A percentile compares a stretch with the other conserved stretches of the same genome.
Conservation (phyloP, 2,888 invertebrate genomes). For the Cephus spinipes region DNA sequence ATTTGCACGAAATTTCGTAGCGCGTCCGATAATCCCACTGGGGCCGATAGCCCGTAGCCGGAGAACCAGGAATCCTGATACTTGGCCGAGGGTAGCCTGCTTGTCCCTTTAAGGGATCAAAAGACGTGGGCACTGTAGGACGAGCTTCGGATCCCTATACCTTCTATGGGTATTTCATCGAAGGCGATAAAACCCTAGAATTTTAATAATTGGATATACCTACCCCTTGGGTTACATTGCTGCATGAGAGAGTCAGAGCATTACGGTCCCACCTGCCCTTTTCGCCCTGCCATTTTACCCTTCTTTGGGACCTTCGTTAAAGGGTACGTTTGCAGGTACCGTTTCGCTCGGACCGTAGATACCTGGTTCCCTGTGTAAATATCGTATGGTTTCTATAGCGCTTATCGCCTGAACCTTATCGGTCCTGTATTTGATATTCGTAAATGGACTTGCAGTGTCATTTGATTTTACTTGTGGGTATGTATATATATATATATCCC, state of each 20-base stretch:
- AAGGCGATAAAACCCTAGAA: slow-evolving; percentile 64
- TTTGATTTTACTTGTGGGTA: background rate
- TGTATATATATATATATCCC: no score
- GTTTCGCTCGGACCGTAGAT: background rate
- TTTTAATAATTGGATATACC: slow-evolving; percentile 64
- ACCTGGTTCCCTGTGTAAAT: background rate
- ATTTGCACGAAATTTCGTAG: background rate
- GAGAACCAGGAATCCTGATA: background rate
- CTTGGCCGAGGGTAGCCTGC: background rate
- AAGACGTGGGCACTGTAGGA: background rate
- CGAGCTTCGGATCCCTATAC: background rate
- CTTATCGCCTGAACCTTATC: background rate
- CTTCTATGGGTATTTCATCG: slow-evolving; percentile 41
- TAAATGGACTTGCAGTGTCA: background rate
- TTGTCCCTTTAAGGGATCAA: background rate
- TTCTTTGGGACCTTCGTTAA: background rate
- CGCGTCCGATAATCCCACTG: background rate
- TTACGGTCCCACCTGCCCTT: slow-evolving; percentile 61
- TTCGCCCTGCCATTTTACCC: slow-evolving; percentile 12
- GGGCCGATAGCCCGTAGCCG: background rate
- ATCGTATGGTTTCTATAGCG: background rate
- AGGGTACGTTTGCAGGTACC: background rate
- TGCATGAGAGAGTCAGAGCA: slow-evolving; percentile 31
- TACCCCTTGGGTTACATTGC: slow-evolving; percentile 29
- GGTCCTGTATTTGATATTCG: background rate